Base-by-base conservation (phyloP, 2,113 vertebrate species). In the Dunckerocampus dactyliophorus region DNA sequence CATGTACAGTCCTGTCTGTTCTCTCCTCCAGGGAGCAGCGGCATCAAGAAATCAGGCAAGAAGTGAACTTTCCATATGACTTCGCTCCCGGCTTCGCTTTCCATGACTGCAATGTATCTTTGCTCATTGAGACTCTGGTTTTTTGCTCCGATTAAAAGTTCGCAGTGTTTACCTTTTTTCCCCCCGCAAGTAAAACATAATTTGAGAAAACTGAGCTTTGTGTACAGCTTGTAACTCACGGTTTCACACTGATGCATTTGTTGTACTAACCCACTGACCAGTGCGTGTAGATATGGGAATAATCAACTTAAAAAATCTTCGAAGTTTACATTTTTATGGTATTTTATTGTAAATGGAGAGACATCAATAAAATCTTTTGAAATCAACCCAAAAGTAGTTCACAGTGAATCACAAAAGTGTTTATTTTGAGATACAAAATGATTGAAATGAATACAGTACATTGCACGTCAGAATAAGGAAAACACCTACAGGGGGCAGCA, bases 41-140 rank as follows among this genome's bases (percentile, higher is more conserved):
- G 96, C 72, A 96, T 98, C 83, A 99, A 99, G 91, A 99, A 99
- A 82, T 99, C 96, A 34, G 93, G 94, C 61, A 99, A 97, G 87
- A 98, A 99, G 77, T 99, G 57, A 49, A 4, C 1, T 20, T 10
- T 15, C 20, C 28, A n/a, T 67, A 20, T 31, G 20, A 22, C 55
- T 58, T 51, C 47, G 50, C 50, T 58, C 51, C 47, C 11, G 15
- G n/a, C 49, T 5, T 61, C 1, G 0, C 17, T n/a, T 71, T 55
- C 49, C 43, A 19, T 1, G 7, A 69, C 76, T 19, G 50, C n/a
- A 9, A 22, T 12, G 24, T 53, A 20, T 22, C 14, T 52, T 0
- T 39, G 60, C n/a, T 21, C 2, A 1, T 52, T 17, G 13, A 59
- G 47, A 37, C 20, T 47, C 52, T 7, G 24, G 46, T 39, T 34